A percentile compares a stretch with the other conserved stretches of the same genome.
Conservation (phyloP, 2,797 vertebrate species). For the Caiman crocodilus region DNA sequence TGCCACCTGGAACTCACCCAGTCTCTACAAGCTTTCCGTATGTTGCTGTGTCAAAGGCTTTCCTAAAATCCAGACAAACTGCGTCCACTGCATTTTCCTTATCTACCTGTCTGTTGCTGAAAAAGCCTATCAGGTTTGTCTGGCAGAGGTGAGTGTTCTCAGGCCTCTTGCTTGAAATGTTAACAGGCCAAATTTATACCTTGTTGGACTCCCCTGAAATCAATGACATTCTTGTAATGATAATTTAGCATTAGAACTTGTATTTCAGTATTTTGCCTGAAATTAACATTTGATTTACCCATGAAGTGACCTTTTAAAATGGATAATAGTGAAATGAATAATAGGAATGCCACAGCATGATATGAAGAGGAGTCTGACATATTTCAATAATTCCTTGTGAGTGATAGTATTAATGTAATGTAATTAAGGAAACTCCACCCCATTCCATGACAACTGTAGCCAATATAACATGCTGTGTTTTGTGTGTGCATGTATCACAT, state of each 20-base stretch:
- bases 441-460: rapidly evolving
- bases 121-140: neutral
- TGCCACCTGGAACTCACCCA: too few species aligned
- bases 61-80: neutral
- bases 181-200: rapidly evolving
- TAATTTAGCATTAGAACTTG: neutral
- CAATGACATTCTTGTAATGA: neutral
- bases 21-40: rapidly evolving
- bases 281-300: neutral
- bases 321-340: neutral
- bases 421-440: neutral
- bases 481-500: neutral
- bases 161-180: neutral
- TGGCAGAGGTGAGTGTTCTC: neutral
- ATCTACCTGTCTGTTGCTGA: neutral
- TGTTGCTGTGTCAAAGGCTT: neutral
- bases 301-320: rapidly evolving
- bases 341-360: neutral
- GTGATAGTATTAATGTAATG: neutral
- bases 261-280: neutral
- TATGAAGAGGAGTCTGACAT: neutral
- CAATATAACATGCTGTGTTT: neutral
- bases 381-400: neutral
- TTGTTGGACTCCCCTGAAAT: neutral
- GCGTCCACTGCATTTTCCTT: neutral